Evolutionary conservation across 1,140 invertebrate genomes (phyloP), one percentile per base, ranked within the genome.

Genomic region (Ceratitis capitata): DNA sequence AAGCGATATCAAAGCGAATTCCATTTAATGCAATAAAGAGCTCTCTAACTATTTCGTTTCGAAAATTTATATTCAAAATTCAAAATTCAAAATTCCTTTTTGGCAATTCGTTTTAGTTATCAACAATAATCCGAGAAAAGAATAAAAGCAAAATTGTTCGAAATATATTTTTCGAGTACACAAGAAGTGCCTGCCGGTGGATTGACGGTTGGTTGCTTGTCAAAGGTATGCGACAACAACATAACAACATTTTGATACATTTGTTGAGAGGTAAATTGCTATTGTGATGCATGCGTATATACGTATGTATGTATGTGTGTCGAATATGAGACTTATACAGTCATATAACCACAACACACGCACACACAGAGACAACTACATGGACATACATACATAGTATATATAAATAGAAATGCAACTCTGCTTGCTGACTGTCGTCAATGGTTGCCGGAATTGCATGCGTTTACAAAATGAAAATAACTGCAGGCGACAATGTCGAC

Each of bases 401-500:
- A n/a, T n/a, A n/a, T n/a, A 3, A 53, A 56, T 23, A 56, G 39
- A 29, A 12, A 32, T 42, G 64, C 32, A 78, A 42, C 74, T 4
- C 16, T 58, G 82, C 19, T 39, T 9, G 16, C 49, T 16, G 42
- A 83, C 47, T 32, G 45, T n/a, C n/a, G n/a, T n/a, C 45, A 83
- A 32, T 83, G 26, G 12, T 35, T 83, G 47, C 82, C 23, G 19
- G 26, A 83, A 83, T 29, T 83, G 47, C 47, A 35, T 19, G 82
- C 49, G 47, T 83, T 83, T 53, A 42, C 42, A 83, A 83, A 83
- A 58, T 83, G 82, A 47, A 78, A 78, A 78, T 78, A 78, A 4
- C 69, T 78, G 39, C 39, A 78, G 69, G 69, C 69, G 39, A 45
- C 29, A 45, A 47, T 78, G 35, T 78, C 35, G n/a, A 45, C 69